Evolutionary conservation across 92 coral and sea anemone genomes (phyloP), one percentile per base, ranked within the genome.

Genomic region (Epizoanthus ramosus): DNA sequence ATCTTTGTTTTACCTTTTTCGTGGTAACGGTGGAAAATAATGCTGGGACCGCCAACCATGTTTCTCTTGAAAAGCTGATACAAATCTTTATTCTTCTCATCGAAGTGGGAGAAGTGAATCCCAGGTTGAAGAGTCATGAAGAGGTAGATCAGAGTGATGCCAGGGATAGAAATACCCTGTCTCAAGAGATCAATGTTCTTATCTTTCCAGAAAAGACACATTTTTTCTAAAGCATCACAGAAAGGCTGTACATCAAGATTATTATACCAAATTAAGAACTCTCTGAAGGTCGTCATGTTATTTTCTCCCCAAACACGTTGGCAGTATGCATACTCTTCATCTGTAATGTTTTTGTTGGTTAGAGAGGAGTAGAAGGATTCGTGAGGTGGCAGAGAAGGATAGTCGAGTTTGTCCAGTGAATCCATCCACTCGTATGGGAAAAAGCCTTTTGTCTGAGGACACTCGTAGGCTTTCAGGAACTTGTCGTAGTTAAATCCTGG

Each of bases 391-490:
- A 75, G 85, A 6, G 23, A 15, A 6, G 89, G 65, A 23, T 83
- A 65, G 7, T 87, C 16, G 0, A 87, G 59, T 68, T 87, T 82
- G 3, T 83, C 91, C 0, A 87, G 68, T 8, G 87, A 73, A 23
- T 65, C 73, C 54, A 87, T 33, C 84, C 84, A 87, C 50, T 89
- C 87, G 63, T 89, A 89, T 4, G 93, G 88, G 63, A 89, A 89
- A 56, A 85, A 86, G 6, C 90, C 86, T 80, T 86, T 86, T 3
- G 76, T 22, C 24, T 75, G 76, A 16, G 83, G 65, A 39, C 83
- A 81, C 22, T 81, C 83, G 84, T 82, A 87, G 52, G 91, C 88
- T 63, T 88, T 84, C 0, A 88, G 82, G 28, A 88, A 88, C 83
- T 79, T 56, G 70, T 47, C 86, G 71, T 88, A 88, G 45, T 68